Evolutionary conservation across 2,888 invertebrate genomes (phyloP).

Genomic region (Rhamnusium bicolor): DNA sequence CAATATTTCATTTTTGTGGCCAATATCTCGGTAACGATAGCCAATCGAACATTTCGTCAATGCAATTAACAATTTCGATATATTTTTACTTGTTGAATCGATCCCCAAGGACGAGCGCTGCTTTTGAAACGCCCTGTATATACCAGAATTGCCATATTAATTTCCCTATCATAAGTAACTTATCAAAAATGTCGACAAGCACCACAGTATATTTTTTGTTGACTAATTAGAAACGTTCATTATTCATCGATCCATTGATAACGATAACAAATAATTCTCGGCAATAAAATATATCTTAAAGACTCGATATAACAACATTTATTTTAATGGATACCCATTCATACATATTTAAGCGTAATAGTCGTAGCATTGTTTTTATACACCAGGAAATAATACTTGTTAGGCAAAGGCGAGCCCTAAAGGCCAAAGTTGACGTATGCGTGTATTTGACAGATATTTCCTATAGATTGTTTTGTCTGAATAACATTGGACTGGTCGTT

Average conservation of each 20-base stretch:
- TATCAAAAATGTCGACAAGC: conserved; percentile 5
- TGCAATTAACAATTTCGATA: no score
- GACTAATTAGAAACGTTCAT: conserved; percentile 9
- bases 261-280: conserved; percentile 8
- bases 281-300: conserved; percentile 13
- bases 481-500: conserved; percentile 66
- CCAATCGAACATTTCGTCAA: no score
- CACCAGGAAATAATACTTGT: conserved; percentile 39
- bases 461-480: conserved; percentile 62
- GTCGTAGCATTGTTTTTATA: neutral
- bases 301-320: neutral
- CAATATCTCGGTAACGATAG: no score
- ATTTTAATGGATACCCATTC: conserved; percentile 21
- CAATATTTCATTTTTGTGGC: no score
- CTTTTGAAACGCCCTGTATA: no score
- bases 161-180: conserved; percentile 3
- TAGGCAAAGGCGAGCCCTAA: conserved; percentile 38
- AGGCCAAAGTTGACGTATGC: conserved; percentile 51
- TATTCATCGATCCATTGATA: conserved; percentile 6
- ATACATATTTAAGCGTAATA: conserved; percentile 8
- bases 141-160: neutral
- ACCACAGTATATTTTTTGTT: conserved; percentile 1
- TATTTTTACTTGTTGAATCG: no score
- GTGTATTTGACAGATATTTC: conserved; percentile 56
- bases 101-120: no score